Evolutionary conservation across 1,140 invertebrate genomes (phyloP).

Genomic region (Conus ventricosus): DNA sequence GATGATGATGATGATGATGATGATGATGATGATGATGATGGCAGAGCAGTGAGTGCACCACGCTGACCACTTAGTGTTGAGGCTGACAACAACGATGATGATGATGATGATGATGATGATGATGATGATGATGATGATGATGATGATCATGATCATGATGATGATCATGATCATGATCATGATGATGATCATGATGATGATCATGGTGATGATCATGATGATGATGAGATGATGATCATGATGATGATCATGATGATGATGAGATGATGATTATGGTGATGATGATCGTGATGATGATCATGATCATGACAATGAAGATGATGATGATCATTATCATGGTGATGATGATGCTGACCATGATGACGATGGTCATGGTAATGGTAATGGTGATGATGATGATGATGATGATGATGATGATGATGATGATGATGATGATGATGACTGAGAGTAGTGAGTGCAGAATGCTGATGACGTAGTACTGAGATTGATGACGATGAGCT

Average conservation of each 20-base stretch:
- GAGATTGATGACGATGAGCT: too few species aligned
- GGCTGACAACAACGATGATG: too few species aligned
- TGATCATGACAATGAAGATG: not conserved
- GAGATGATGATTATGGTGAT: not conserved
- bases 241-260: too few species aligned
- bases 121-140: constrained; percentile 27
- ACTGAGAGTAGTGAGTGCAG: not conserved
- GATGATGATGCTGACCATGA: not conserved
- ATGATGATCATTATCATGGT: not conserved
- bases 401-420: constrained; percentile 13
- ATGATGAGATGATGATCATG: too few species aligned
- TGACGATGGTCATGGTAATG: constrained; percentile 4
- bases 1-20: too few species aligned
- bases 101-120: not conserved
- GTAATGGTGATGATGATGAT: constrained; percentile 7
- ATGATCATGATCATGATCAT: not conserved
- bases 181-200: too few species aligned
- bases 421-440: constrained; percentile 13
- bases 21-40: too few species aligned
- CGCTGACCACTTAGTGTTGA: too few species aligned
- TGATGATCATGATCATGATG: constrained; percentile 16
- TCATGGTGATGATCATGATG: too few species aligned
- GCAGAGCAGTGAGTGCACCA: too few species aligned
- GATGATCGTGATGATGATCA: not conserved
- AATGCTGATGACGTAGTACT: too few species aligned